Base-by-base conservation (phyloP, 2,797 vertebrate species). In the Enteromius treurensis region DNA sequence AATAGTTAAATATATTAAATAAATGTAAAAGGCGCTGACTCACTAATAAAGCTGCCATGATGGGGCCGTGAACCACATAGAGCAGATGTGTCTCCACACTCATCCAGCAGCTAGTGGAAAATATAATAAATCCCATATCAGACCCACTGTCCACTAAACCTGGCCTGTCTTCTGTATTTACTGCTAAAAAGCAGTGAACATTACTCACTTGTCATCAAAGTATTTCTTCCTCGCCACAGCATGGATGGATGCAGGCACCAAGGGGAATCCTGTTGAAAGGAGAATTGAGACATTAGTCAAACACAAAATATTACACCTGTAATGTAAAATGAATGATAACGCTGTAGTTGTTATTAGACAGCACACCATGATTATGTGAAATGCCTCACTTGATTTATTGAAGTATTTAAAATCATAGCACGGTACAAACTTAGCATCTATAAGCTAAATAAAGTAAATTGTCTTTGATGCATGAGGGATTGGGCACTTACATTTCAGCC, bases 141-240 rank as follows among this genome's bases (percentile, higher is more conserved):
- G 79, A 75, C 47, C 51, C 53, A 71, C 51, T 81, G 68, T 67
- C 58, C 70, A 51, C 19, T 78, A 34, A 79, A 78, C 15, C 34
- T 49, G 40, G 71, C 53, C 34, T 78, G 65, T 81, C 71, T 75
- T 76, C 5, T 47, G 89, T 90, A 91, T 92, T 91, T 90, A 87
- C 83, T 84, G 84, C 85, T 84, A 73, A 86, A 65, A 79, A 34
- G 84, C 83, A 89, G 34, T 78, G 89, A 86, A 82, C 29, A 80
- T 86, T 91, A 96, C 98, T 97, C 93, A 99, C 98, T 98, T 98
- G 95, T 99, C 98, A 53, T 99, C 97, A 87, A 97, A 99, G 91
- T 98, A 97, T 90, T 96, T 95, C 87, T 96, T 95, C 91, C 98
- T 95, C 65, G 97, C 96, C 77, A 97, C 92, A 29, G 98, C 97